A percentile compares a stretch with the other conserved stretches of the same genome.
phyloP scores from a whole-genome alignment of 2,888 invertebrate species.

The Melanchra persicariae region DNA sequence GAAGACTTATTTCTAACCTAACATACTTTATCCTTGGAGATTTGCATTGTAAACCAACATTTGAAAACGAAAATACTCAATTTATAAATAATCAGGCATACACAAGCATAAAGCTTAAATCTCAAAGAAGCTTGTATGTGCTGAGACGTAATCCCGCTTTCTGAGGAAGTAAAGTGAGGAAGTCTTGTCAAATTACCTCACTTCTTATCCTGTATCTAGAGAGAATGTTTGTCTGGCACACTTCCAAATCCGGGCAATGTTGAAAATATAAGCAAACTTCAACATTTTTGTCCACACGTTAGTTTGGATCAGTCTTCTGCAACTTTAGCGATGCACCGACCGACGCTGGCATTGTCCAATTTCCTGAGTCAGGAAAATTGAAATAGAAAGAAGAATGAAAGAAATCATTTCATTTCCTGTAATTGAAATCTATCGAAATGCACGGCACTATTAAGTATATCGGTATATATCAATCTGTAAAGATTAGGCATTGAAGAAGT shows the following conservation, averaged over 20 bases:
- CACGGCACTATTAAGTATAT: too few species aligned
- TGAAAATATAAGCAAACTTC: neutral
- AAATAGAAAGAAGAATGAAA: slow-evolving; percentile 12
- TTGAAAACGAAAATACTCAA: neutral
- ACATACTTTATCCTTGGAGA: neutral
- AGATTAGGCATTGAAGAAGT: neutral
- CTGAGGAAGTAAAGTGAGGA: neutral
- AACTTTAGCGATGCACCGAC: neutral
- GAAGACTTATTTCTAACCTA: neutral
- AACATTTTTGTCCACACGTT: slow-evolving; percentile 4
- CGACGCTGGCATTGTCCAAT: slow-evolving; percentile 1
- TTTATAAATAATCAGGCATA: neutral
- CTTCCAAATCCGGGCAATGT: neutral
- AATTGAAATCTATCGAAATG: slow-evolving; percentile 3
- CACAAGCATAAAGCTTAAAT: neutral
- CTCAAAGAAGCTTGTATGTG: neutral
- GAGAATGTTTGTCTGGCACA: slow-evolving; percentile 13
- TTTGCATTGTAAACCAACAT: neutral
- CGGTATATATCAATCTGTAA: too few species aligned
- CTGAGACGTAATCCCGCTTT: neutral
- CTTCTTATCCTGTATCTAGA: slow-evolving; percentile 4
- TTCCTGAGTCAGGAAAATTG: slow-evolving; percentile 18
- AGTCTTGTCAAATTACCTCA: slow-evolving; percentile 3
- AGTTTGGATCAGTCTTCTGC: neutral
- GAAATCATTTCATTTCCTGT: slow-evolving; percentile 24